A percentile compares a stretch with the other conserved stretches of the same genome.
Evolutionary conservation across 2,113 vertebrate species (phyloP).

Genomic region (Galbula dea): DNA sequence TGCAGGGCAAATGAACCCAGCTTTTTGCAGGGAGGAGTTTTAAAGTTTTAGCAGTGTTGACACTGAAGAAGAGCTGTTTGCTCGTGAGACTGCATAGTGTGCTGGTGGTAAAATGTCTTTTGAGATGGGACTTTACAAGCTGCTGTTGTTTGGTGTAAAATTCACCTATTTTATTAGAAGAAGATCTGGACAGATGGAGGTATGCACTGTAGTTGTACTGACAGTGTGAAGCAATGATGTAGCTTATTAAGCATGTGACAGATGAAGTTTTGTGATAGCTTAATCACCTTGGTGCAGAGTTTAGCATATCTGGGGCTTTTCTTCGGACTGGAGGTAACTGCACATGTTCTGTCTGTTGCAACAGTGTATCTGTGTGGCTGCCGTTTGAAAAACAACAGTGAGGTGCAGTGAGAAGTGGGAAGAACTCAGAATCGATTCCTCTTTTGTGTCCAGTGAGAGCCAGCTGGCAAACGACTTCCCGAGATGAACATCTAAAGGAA

Average conservation of each 20-base stretch:
- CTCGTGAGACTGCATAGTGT: not conserved
- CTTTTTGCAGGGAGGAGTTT: not conserved
- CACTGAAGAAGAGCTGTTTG: not conserved
- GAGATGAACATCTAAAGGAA: not conserved
- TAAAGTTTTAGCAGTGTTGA: not conserved
- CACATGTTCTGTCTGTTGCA: not conserved
- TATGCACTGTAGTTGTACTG: not conserved
- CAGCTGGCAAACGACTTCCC: not conserved
- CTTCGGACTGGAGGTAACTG: not conserved
- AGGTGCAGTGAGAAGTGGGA: not conserved
- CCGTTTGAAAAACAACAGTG: not conserved
- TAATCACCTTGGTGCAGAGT: not conserved
- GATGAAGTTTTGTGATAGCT: not conserved
- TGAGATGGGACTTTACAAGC: not conserved
- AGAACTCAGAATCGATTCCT: not conserved
- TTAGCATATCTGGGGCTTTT: not conserved
- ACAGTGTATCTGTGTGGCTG: not conserved
- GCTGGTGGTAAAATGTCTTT: not conserved
- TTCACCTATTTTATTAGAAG: not conserved
- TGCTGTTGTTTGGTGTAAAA: slow-evolving; percentile 28
- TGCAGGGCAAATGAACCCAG: not conserved
- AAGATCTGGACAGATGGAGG: not conserved
- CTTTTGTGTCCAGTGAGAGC: not conserved
- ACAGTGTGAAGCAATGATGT: not conserved
- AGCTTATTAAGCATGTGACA: not conserved